These are phyloP conservation scores for Himalopsyche anomala DNA, from an alignment of 2,888 invertebrate genomes.

Conservation along the genomic window DNA sequence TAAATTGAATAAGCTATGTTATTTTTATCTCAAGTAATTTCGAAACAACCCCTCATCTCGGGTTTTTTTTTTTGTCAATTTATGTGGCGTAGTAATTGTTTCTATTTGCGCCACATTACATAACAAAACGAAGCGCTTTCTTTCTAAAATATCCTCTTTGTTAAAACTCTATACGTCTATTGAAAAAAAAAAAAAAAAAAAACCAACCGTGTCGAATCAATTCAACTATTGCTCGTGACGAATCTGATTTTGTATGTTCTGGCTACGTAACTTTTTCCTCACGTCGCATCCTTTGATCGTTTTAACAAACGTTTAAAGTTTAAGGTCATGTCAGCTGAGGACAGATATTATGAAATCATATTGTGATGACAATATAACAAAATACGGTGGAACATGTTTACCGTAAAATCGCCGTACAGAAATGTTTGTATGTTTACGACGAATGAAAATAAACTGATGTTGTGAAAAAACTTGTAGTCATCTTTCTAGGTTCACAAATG, in stretches of 20 bases:
- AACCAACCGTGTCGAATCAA: conserved; percentile 19
- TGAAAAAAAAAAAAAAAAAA: conserved; percentile 25
- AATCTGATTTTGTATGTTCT: conserved; percentile 6
- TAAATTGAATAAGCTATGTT: too few species aligned
- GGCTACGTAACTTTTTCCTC: neutral
- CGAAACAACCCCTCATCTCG: too few species aligned
- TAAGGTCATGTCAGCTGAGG: neutral
- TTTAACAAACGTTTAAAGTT: neutral
- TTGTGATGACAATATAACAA: too few species aligned
- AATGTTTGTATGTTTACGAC: too few species aligned
- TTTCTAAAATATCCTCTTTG: neutral
- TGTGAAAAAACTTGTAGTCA: too few species aligned
- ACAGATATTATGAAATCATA: neutral
- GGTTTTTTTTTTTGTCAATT: neutral
- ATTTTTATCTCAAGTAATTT: too few species aligned
- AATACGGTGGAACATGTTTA: too few species aligned
- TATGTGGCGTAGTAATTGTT: conserved; percentile 23
- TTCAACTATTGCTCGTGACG: conserved; percentile 17
- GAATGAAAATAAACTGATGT: neutral
- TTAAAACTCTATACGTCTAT: neutral
- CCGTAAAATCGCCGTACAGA: too few species aligned
- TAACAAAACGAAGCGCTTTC: conserved; percentile 9
- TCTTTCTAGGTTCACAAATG: too few species aligned
- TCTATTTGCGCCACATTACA: conserved; percentile 10
- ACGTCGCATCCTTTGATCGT: neutral